Conservation (phyloP, 2,113 vertebrate genomes). For the Lasiurus cinereus region DNA sequence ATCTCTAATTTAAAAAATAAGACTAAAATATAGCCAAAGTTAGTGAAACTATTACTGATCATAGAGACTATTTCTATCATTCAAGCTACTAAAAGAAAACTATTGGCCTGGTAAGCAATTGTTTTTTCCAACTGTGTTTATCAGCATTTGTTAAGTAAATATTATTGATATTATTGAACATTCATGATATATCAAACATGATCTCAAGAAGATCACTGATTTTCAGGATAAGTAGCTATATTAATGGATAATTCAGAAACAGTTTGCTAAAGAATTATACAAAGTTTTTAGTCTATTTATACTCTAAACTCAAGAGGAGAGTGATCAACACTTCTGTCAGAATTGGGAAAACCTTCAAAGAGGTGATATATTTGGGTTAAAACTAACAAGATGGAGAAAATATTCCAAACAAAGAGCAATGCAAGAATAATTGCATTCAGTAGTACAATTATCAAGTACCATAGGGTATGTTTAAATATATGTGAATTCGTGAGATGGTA, state of each 20-base stretch:
- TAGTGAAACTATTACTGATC: background rate
- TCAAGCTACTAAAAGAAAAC: background rate
- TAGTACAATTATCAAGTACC: background rate
- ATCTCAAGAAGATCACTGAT: background rate
- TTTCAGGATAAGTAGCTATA: background rate
- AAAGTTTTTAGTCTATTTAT: background rate
- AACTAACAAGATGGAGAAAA: background rate
- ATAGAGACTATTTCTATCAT: background rate
- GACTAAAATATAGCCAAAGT: background rate
- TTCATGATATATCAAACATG: background rate
- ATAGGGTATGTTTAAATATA: background rate
- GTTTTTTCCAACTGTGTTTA: background rate
- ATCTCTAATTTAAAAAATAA: conserved; percentile 6
- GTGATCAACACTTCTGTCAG: background rate
- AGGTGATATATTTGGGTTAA: background rate
- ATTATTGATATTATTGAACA: background rate
- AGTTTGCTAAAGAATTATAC: background rate
- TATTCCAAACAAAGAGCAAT: background rate
- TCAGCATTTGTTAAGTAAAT: background rate
- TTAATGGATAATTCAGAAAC: background rate
- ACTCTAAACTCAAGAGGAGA: background rate
- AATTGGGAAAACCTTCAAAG: background rate
- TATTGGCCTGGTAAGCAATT: background rate
- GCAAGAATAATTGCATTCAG: background rate
- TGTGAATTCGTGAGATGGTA: background rate